Evolutionary conservation across 2,888 invertebrate genomes (phyloP).

Genomic region (Pyrgus malvae): DNA sequence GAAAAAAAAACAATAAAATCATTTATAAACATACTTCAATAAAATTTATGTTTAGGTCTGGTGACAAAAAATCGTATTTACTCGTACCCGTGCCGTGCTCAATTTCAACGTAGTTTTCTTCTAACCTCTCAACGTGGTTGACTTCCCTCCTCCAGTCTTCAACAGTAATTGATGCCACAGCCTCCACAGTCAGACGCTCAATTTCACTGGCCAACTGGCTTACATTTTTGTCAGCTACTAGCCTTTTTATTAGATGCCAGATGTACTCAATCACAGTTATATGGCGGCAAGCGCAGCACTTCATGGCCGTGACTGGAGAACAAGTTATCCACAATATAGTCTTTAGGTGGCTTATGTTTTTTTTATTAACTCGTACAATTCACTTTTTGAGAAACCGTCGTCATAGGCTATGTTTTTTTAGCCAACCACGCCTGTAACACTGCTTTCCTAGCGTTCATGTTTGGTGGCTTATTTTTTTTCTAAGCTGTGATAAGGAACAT

Average conservation of each 20-base stretch:
- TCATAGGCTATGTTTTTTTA: constrained; percentile 31
- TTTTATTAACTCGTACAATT: constrained; percentile 36
- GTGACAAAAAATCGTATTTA: too few species aligned
- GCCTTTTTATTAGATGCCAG: constrained; percentile 21
- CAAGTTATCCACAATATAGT: constrained; percentile 43
- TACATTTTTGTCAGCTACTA: constrained; percentile 20
- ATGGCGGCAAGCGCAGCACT: constrained; percentile 45
- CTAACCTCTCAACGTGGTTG: constrained; percentile 18
- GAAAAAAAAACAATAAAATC: too few species aligned
- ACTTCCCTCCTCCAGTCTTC: constrained; percentile 25
- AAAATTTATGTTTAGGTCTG: too few species aligned
- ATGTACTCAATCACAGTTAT: constrained; percentile 45
- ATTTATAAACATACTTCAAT: too few species aligned
- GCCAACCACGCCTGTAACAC: too few species aligned
- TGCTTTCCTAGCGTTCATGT: too few species aligned
- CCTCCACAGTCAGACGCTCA: constrained; percentile 21
- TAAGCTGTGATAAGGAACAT: not conserved
- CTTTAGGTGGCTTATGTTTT: constrained; percentile 32
- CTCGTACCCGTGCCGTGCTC: too few species aligned
- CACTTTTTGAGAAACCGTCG: constrained; percentile 34
- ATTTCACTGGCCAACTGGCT: constrained; percentile 21
- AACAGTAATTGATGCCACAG: constrained; percentile 19
- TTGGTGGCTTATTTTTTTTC: too few species aligned
- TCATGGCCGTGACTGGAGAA: constrained; percentile 40
- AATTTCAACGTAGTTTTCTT: constrained; percentile 19